phyloP scores from a whole-genome alignment of 2,888 invertebrate genomes.

The Gnatocerus cornutus region DNA sequence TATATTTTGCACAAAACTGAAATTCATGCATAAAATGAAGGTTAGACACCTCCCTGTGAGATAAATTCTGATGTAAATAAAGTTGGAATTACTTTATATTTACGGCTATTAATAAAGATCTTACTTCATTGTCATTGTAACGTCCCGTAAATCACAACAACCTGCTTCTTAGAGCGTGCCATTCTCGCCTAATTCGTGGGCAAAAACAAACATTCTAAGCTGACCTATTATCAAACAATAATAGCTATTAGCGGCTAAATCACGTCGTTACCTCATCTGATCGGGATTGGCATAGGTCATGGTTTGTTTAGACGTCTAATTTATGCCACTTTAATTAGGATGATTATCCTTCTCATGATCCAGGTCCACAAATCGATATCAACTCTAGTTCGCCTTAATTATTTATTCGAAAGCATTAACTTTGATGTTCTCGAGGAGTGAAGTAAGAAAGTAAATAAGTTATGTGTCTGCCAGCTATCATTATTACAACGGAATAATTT shows the following conservation, averaged over 20 bases:
- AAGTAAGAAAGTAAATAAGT: conserved; percentile 24
- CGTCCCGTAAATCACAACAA: conserved; percentile 1
- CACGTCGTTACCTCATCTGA: conserved; percentile 17
- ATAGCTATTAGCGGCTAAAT: conserved; percentile 22
- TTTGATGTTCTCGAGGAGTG: conserved; percentile 14
- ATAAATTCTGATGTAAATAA: conserved; percentile 29
- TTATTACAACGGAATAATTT: conserved; percentile 31
- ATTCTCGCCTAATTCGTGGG: neutral
- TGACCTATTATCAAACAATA: conserved; percentile 27
- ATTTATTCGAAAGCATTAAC: conserved; percentile 16
- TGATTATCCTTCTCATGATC: conserved; percentile 24
- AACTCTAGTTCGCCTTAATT: conserved; percentile 6
- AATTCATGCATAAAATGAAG: conserved; percentile 2
- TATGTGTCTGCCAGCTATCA: conserved; percentile 17
- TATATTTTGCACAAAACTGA: neutral
- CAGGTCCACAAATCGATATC: conserved; percentile 1
- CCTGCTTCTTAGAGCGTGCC: neutral
- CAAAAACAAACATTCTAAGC: conserved; percentile 13
- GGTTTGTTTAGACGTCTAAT: conserved; percentile 33
- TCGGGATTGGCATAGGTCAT: conserved; percentile 28
- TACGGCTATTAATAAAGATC: conserved; percentile 4
- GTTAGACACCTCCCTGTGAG: neutral
- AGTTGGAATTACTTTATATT: conserved; percentile 5
- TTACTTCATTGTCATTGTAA: neutral
- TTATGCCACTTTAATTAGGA: conserved; percentile 23